Evolutionary conservation across 2,113 vertebrate species (phyloP).

Genomic region (Cheirogaleus medius): DNA sequence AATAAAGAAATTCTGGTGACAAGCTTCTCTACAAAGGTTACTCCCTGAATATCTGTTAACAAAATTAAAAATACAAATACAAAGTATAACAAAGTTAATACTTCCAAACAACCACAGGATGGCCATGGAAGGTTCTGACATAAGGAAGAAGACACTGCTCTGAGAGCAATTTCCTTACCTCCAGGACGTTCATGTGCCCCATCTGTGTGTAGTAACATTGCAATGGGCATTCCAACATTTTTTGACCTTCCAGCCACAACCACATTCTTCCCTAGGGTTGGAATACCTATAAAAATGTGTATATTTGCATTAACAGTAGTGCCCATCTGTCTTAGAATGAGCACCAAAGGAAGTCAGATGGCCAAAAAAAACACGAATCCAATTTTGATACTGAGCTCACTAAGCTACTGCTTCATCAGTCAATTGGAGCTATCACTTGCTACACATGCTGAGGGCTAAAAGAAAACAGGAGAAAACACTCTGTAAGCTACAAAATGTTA

Average conservation of each 20-base stretch:
- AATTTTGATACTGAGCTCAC: background rate
- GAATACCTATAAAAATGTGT: conserved; percentile 88
- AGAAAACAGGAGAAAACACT: background rate
- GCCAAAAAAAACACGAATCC: background rate
- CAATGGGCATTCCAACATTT: conserved; percentile 99
- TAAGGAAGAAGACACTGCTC: background rate
- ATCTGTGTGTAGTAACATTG: conserved; percentile 97
- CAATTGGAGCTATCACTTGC: background rate
- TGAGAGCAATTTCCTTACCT: conserved; percentile 83
- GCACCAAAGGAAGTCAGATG: background rate
- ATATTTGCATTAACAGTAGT: background rate
- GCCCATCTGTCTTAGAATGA: background rate
- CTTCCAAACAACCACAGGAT: background rate
- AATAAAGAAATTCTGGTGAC: background rate
- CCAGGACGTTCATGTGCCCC: conserved; percentile 95
- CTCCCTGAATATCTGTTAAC: background rate
- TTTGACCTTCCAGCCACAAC: conserved; percentile 97
- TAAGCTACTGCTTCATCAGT: background rate
- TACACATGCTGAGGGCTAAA: background rate
- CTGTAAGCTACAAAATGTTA: background rate
- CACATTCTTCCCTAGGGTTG: conserved; percentile 96
- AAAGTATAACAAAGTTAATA: background rate
- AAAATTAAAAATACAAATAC: background rate
- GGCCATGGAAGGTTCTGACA: background rate
- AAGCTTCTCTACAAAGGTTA: background rate